phyloP scores from a whole-genome alignment of 2,113 vertebrate genomes.

The Syrmaticus mikado region DNA sequence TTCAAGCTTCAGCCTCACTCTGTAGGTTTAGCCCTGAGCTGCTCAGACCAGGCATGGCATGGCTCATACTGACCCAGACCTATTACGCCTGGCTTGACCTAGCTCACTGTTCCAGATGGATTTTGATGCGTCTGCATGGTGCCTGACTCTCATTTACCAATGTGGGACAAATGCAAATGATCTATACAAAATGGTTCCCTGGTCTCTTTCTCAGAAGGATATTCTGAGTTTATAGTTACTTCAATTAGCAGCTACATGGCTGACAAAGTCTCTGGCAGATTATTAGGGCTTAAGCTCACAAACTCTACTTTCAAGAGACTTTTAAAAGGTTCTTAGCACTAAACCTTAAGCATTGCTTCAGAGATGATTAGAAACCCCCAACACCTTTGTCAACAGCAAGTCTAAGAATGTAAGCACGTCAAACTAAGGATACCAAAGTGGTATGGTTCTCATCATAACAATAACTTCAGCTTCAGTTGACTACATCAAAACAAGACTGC shows the following conservation, averaged over 20 bases:
- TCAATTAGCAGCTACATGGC: background rate
- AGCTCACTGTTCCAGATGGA: constrained; percentile 13
- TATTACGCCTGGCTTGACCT: constrained; percentile 43
- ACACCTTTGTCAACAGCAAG: constrained; percentile 25
- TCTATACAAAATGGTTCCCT: background rate
- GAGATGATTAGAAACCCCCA: constrained; percentile 1
- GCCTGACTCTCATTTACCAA: background rate
- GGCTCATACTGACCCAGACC: constrained; percentile 41
- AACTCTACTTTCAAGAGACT: background rate
- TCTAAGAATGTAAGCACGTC: constrained; percentile 35
- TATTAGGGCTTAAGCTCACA: background rate
- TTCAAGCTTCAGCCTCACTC: background rate
- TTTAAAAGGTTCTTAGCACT: background rate
- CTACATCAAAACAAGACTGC: constrained; percentile 4
- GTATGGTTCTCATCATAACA: constrained; percentile 6
- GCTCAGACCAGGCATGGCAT: background rate
- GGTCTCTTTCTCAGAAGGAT: rapidly evolving
- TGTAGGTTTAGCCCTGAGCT: background rate
- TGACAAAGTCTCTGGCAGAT: background rate
- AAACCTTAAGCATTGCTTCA: background rate
- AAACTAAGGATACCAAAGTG: constrained; percentile 3
- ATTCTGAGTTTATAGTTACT: background rate
- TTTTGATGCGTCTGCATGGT: background rate
- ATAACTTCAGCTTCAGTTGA: background rate
- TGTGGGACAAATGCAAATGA: constrained; percentile 35